Conservation (phyloP, 2,797 vertebrate species). For the Lindbergichthys nudifrons region DNA sequence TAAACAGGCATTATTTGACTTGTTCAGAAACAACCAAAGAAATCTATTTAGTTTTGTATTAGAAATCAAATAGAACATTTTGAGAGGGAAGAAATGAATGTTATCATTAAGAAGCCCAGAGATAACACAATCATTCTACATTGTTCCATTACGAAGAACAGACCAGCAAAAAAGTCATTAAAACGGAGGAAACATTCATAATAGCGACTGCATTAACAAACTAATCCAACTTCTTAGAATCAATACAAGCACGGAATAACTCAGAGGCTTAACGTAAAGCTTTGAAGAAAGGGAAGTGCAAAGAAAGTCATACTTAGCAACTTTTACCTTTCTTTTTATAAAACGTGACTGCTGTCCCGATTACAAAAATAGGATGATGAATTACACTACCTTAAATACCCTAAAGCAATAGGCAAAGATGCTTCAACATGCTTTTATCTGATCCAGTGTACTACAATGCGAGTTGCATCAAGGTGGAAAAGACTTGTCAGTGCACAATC, state of each 20-base stretch:
- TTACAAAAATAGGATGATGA: constrained; percentile 54
- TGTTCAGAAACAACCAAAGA: constrained; percentile 8
- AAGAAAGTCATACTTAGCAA: neutral
- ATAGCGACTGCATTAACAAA: constrained; percentile 39
- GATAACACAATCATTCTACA: constrained; percentile 12
- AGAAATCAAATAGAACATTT: constrained; percentile 33
- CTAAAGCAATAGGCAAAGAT: constrained; percentile 40
- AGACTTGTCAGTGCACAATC: constrained; percentile 4
- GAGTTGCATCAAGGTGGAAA: neutral
- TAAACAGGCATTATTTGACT: neutral
- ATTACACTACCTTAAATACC: constrained; percentile 48
- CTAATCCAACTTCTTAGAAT: constrained; percentile 59
- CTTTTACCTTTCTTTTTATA: constrained; percentile 16
- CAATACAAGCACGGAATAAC: constrained; percentile 37
- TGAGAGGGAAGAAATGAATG: constrained; percentile 6
- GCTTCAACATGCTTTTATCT: constrained; percentile 12
- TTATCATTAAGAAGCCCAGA: constrained; percentile 37
- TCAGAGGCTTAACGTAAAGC: constrained; percentile 26
- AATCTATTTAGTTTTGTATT: constrained; percentile 25
- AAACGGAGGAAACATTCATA: neutral
- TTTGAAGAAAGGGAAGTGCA: neutral
- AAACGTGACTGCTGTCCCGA: constrained; percentile 40
- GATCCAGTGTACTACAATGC: constrained; percentile 7
- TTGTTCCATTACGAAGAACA: constrained; percentile 46
- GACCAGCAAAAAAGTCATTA: constrained; percentile 37